Base-by-base conservation (phyloP, 1,140 invertebrate species). In the Brachionus plicatilis region DNA sequence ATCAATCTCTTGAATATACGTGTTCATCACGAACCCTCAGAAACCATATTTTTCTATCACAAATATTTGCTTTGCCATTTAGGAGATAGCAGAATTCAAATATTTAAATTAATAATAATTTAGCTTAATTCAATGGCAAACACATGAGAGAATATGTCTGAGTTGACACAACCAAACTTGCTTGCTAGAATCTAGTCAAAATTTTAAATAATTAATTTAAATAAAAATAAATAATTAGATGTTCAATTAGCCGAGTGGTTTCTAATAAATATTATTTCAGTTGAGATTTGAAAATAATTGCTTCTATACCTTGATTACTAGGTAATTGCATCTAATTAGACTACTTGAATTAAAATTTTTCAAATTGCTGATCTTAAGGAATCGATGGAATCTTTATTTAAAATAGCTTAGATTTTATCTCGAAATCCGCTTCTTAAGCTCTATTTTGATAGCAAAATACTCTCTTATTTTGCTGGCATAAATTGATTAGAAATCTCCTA, bases 331-430 rank as follows among this genome's bases (percentile, higher is more conserved):
- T 60, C n/a, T 60, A 60, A 60, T 60, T 60, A 24, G 17, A 9
- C 53, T 60, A 60, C 53, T 60, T 60, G 20, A 60, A 53, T 53
- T 53, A 6, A 53, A 60, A 60, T 24, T 60, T 60, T 60, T 20
- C 20, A 8, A n/a, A 20, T 5, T 11, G 53, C 53, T 60, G 53
- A 60, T 60, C 53, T 60, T 9, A 24, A 60, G n/a, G 20, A 60
- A 60, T 9, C 17, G 17, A 60, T 24, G 9, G 17, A 20, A 20
- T 60, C 53, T 27, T 60, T 20, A 24, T 60, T 60, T 24, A 20
- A 60, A 60, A 60, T 60, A 60, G 53, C 53, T 60, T 60, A 60
- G 53, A 60, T 60, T 60, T 60, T 60, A 60, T 60, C 53, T 60
- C 20, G 20, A 60, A 60, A 60, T 60, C 20, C 20, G 53, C 53